Evolutionary conservation across 2,113 vertebrate species (phyloP), one percentile per base, ranked within the genome.

Genomic region (Scolopax mira): DNA sequence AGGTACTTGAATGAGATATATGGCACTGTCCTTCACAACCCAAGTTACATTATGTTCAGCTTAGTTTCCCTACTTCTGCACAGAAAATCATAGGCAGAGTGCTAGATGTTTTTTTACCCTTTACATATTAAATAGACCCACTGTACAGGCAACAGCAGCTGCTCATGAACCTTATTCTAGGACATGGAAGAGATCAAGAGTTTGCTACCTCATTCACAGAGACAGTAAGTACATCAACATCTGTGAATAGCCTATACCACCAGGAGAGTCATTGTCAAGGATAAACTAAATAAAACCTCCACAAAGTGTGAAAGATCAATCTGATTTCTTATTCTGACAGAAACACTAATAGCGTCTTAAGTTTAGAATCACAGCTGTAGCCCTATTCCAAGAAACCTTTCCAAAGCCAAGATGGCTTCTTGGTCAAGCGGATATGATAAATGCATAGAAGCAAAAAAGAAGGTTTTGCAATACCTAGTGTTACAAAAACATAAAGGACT

Each of bases 251-350:
- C 85, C 90, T 69, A 80, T 88, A 94, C 86, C 90, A 91, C 96
- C 94, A 94, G 79, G 75, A 94, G 35, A 96, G 83, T 94, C 93
- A 88, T 93, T 95, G 90, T 84, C 93, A 96, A 97, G 82, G 80
- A 97, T 95, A 97, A 97, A 95, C 94, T 96, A 98, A 97, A 95
- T 96, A 97, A 98, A 98, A 97, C 75, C 95, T 97, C 94, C 95
- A 96, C 60, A 85, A 93, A 74, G 77, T 44, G 17, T 96, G 95
- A 96, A 96, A 96, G 96, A 97, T 75, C 89, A 75, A n/a, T 58
- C 75, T 96, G 84, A 96, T 97, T 96, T 95, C 96, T 97, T 97
- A 90, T 93, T 97, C 96, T 97, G 96, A 96, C 97, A 98, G 85
- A 89, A 94, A 64, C 86, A 90, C 57, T 83, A 95, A 96, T 84